Conservation (phyloP, 1,140 invertebrate genomes). For the Drosophila obscura region DNA sequence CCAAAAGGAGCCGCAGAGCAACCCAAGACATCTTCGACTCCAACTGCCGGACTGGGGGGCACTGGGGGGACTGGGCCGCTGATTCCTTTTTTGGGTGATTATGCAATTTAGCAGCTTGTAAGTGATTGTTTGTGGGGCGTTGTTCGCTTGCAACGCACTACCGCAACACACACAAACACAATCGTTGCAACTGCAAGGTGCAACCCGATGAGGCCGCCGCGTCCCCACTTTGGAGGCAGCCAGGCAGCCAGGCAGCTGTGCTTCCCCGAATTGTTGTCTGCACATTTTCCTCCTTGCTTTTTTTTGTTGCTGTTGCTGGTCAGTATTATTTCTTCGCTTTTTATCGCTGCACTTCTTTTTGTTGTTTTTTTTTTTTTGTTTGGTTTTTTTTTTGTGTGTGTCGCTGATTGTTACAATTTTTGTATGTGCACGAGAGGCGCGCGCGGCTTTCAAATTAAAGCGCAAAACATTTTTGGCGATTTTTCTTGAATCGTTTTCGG, state of each 20-base stretch:
- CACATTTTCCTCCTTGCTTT: constrained; percentile 59
- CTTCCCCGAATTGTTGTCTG: constrained; percentile 68
- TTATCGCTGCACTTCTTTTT: constrained; percentile 51
- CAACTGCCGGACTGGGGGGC: constrained; percentile 1
- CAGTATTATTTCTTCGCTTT: constrained; percentile 48
- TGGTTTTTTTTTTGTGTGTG: constrained; percentile 27
- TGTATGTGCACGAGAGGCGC: constrained; percentile 61
- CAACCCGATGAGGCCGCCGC: constrained; percentile 40
- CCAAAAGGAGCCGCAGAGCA: constrained; percentile 27
- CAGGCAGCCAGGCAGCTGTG: constrained; percentile 53
- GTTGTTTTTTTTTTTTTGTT: constrained; percentile 30
- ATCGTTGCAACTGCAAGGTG: constrained; percentile 62
- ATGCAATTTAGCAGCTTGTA: constrained; percentile 83
- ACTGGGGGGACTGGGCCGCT: constrained; percentile 27
- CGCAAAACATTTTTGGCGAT: constrained; percentile 44
- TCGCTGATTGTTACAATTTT: constrained; percentile 81
- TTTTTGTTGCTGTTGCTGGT: too few relatives aligned
- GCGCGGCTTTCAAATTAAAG: constrained; percentile 57
- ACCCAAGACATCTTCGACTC: constrained; percentile 33
- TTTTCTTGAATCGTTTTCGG: constrained; percentile 18
- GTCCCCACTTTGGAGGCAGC: constrained; percentile 35
- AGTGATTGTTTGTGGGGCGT: constrained; percentile 82
- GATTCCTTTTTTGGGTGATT: constrained; percentile 75
- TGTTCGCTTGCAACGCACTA: constrained; percentile 32
- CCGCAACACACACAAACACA: constrained; percentile 11